Evolutionary conservation across 2,797 vertebrate species (phyloP).

Genomic region (Diglossa cyanea): DNA sequence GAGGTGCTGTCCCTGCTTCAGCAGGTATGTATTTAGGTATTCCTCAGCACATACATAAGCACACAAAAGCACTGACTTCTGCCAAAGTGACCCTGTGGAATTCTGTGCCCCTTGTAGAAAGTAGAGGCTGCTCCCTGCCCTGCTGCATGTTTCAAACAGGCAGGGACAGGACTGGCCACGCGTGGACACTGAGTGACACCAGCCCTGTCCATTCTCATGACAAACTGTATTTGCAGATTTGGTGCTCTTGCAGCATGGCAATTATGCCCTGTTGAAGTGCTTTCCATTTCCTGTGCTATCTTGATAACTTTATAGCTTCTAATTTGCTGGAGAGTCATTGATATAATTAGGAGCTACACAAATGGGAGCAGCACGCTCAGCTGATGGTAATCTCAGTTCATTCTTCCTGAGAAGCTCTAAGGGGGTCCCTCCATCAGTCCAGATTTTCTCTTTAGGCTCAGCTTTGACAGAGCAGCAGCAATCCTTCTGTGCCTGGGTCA

Average conservation of each 20-base stretch:
- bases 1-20: not conserved
- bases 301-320: constrained; percentile 47
- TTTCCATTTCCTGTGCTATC: constrained; percentile 54
- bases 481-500: not conserved
- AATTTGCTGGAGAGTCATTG: constrained; percentile 57
- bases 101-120: not conserved
- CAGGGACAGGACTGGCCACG: accelerated
- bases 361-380: constrained; percentile 18
- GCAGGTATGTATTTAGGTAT: not conserved
- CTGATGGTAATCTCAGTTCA: not conserved
- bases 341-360: constrained; percentile 52
- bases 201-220: not conserved
- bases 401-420: not conserved
- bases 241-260: not conserved
- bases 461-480: not conserved
- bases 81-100: not conserved
- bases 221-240: not conserved
- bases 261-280: not conserved
- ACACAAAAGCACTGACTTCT: not conserved
- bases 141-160: accelerated
- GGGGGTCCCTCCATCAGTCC: not conserved
- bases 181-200: not conserved
- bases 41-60: accelerated
- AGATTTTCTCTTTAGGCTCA: not conserved
- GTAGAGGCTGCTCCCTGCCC: not conserved